Evolutionary conservation across 2,888 invertebrate species (phyloP).

Genomic region (Eumacrocentrus americanus): DNA sequence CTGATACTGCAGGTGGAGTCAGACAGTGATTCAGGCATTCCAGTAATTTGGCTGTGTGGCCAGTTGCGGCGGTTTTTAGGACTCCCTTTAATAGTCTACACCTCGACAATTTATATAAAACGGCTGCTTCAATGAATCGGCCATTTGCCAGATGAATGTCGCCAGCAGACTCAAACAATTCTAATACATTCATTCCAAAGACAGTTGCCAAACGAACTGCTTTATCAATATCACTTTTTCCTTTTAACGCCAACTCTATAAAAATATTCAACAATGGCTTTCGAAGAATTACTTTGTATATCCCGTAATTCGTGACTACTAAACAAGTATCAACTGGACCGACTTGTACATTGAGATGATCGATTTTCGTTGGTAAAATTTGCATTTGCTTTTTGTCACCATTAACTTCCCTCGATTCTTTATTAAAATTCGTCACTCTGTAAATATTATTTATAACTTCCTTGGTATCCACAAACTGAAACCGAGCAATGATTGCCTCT

Average conservation of each 20-base stretch:
- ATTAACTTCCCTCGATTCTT: conserved; percentile 42
- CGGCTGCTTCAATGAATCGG: conserved; percentile 77
- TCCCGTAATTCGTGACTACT: conserved; percentile 67
- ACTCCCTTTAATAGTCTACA: conserved; percentile 68
- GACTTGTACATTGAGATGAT: conserved; percentile 62
- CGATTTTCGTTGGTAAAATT: conserved; percentile 60
- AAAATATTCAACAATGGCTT: conserved; percentile 64
- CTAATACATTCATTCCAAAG: conserved; percentile 70
- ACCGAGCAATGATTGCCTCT: conserved; percentile 67
- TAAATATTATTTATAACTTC: conserved; percentile 64
- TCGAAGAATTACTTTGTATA: conserved; percentile 67
- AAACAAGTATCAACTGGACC: conserved; percentile 66
- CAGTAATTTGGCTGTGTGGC: conserved; percentile 68
- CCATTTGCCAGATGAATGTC: conserved; percentile 79
- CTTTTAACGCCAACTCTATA: conserved; percentile 65
- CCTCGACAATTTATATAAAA: conserved; percentile 81
- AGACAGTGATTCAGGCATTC: conserved; percentile 67
- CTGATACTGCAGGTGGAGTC: conserved; percentile 63
- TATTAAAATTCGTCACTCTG: conserved; percentile 61
- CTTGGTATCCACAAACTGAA: conserved; percentile 64
- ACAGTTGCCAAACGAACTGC: conserved; percentile 67
- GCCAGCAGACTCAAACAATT: conserved; percentile 78
- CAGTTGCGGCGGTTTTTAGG: conserved; percentile 68
- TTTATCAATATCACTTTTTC: conserved; percentile 61
- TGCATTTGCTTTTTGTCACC: conserved; percentile 45